Conservation (phyloP, 2,113 vertebrate species). For the Melanocharis versteri region DNA sequence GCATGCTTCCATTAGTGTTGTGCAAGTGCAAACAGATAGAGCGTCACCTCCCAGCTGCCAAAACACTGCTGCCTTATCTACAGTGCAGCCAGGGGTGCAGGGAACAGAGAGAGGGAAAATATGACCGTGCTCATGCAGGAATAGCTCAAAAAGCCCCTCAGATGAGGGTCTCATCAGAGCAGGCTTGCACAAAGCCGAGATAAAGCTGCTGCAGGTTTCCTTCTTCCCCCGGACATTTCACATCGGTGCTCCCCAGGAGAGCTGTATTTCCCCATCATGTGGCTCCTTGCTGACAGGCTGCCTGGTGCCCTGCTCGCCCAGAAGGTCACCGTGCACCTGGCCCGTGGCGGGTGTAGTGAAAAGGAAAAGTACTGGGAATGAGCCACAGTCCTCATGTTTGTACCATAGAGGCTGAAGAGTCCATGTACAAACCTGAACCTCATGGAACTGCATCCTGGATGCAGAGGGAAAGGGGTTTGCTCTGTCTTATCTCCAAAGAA, state of each 20-base stretch:
- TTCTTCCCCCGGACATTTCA: not conserved
- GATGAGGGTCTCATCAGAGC: not conserved
- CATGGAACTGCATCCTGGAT: not conserved
- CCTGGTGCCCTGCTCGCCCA: not conserved
- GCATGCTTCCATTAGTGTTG: not conserved
- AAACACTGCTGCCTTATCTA: conserved; percentile 48
- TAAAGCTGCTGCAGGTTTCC: conserved; percentile 4
- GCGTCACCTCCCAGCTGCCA: conserved; percentile 36
- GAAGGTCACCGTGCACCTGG: conserved; percentile 31
- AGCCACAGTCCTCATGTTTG: not conserved
- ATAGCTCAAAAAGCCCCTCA: not conserved
- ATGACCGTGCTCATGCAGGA: not conserved
- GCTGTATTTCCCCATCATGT: not conserved
- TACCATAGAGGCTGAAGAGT: not conserved
- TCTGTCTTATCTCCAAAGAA: not conserved
- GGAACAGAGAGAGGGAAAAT: conserved; percentile 23
- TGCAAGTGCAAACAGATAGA: conserved; percentile 16
- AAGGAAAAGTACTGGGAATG: conserved; percentile 47
- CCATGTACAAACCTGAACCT: not conserved
- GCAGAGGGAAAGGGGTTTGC: not conserved
- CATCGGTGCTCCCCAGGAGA: not conserved
- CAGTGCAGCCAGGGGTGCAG: not conserved
- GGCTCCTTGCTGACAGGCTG: not conserved
- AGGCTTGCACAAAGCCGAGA: not conserved
- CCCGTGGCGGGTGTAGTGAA: not conserved